phyloP scores from a whole-genome alignment of 2,888 invertebrate species.

The Diaphora mendica region DNA sequence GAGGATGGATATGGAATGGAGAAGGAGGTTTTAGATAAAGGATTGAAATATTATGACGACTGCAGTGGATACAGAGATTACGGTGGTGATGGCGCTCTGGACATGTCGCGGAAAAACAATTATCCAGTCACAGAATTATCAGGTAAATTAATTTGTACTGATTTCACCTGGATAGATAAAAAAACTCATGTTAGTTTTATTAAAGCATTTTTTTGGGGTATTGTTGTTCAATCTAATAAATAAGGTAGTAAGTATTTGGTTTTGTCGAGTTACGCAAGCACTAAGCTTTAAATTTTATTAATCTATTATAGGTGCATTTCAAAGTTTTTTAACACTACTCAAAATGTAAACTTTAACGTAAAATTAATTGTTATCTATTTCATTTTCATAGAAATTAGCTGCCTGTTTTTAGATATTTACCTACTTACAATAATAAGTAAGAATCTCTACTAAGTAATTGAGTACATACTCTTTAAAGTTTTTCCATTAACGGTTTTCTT shows the following conservation, averaged over 20 bases:
- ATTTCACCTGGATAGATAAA: background rate
- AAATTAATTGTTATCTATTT: background rate
- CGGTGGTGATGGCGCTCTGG: conserved; percentile 78
- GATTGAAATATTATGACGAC: conserved; percentile 78
- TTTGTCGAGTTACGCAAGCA: too few relatives aligned
- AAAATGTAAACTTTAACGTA: background rate
- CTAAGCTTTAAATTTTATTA: background rate
- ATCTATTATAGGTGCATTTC: too few relatives aligned
- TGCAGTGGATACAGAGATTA: conserved; percentile 74
- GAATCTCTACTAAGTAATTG: too few relatives aligned
- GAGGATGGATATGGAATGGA: conserved; percentile 65
- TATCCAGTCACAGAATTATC: conserved; percentile 82
- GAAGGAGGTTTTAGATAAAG: conserved; percentile 75
- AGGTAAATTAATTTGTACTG: conserved; percentile 56
- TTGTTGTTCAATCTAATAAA: background rate
- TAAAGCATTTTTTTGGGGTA: too few relatives aligned
- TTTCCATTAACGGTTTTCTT: too few relatives aligned
- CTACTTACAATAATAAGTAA: too few relatives aligned
- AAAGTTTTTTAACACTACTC: background rate
- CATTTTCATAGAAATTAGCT: too few relatives aligned
- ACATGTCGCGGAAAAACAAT: conserved; percentile 82
- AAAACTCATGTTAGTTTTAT: background rate
- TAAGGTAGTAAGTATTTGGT: too few relatives aligned
- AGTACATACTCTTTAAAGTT: too few relatives aligned
- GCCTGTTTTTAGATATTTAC: too few relatives aligned